A percentile compares a stretch with the other conserved stretches of the same genome.
Conservation (phyloP, 2,888 invertebrate genomes). For the Embidobia sp. region DNA sequence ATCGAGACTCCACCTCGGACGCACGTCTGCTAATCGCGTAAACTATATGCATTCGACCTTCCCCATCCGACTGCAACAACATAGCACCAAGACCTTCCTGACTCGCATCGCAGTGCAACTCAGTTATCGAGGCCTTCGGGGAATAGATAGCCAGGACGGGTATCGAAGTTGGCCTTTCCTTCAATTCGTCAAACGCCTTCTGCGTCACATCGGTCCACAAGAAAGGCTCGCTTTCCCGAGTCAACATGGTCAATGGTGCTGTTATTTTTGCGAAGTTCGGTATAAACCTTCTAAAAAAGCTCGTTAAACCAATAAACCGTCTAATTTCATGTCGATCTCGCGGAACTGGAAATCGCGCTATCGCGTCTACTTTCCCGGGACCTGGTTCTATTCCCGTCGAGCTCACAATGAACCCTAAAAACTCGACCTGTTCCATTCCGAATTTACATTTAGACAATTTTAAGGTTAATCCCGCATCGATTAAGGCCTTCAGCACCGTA, state of each 20-base stretch:
- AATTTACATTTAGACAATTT: background rate
- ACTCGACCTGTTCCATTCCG: constrained; percentile 2
- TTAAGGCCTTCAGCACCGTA: background rate
- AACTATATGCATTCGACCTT: background rate
- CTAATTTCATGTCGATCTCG: constrained; percentile 34
- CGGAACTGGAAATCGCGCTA: constrained; percentile 21
- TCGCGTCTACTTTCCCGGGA: constrained; percentile 5
- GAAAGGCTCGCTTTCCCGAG: background rate
- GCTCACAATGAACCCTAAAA: constrained; percentile 19
- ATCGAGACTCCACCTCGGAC: constrained; percentile 1
- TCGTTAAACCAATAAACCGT: constrained; percentile 53
- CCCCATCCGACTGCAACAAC: background rate
- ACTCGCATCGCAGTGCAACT: constrained; percentile 22
- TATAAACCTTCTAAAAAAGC: constrained; percentile 35
- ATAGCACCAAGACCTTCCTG: constrained; percentile 1
- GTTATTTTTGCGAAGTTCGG: constrained; percentile 12
- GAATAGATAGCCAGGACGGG: background rate
- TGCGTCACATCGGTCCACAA: constrained; percentile 6
- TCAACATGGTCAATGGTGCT: background rate
- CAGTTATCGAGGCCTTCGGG: background rate
- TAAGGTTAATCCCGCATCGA: background rate
- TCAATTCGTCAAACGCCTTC: constrained; percentile 9
- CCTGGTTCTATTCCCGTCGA: constrained; percentile 23
- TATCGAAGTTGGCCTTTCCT: background rate
- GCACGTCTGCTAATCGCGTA: constrained; percentile 6